These are phyloP conservation scores for Orchesella cincta DNA, from an alignment of 1,140 invertebrate genomes.

Conservation along the genomic window DNA sequence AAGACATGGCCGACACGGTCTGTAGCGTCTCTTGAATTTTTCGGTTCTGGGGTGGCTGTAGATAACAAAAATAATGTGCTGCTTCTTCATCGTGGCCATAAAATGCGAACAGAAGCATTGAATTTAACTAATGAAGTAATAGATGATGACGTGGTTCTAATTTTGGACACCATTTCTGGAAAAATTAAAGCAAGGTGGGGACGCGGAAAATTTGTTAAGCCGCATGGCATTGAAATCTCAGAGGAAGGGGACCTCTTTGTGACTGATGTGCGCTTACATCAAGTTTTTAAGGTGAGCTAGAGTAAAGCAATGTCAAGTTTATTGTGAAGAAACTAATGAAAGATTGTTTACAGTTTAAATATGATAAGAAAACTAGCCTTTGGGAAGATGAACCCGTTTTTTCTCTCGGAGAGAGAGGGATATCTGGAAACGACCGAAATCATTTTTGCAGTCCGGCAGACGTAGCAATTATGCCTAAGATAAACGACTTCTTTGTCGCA, in stretches of 20 bases:
- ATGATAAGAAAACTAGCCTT: neutral
- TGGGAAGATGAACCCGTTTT: conserved; percentile 64
- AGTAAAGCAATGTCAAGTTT: neutral
- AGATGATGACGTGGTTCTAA: conserved; percentile 73
- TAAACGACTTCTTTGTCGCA: conserved; percentile 87
- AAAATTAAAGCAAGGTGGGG: conserved; percentile 71
- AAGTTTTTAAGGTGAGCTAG: conserved; percentile 76
- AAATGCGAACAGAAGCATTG: conserved; percentile 55
- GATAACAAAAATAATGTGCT: neutral
- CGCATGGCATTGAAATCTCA: conserved; percentile 83
- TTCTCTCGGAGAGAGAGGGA: conserved; percentile 76
- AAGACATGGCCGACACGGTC: neutral
- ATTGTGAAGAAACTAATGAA: neutral
- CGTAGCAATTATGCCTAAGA: conserved; percentile 74
- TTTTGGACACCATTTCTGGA: conserved; percentile 72
- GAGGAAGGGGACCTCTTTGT: conserved; percentile 83
- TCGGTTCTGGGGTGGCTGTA: conserved; percentile 6
- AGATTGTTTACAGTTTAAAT: neutral
- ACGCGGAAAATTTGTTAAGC: conserved; percentile 84
- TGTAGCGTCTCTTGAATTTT: neutral
- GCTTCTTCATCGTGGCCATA: neutral
- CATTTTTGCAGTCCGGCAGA: conserved; percentile 92
- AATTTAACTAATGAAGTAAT: conserved; percentile 70
- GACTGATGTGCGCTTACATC: conserved; percentile 94
- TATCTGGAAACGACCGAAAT: conserved; percentile 70